Conservation (phyloP, 2,113 vertebrate species). For the Picathartes gymnocephalus region DNA sequence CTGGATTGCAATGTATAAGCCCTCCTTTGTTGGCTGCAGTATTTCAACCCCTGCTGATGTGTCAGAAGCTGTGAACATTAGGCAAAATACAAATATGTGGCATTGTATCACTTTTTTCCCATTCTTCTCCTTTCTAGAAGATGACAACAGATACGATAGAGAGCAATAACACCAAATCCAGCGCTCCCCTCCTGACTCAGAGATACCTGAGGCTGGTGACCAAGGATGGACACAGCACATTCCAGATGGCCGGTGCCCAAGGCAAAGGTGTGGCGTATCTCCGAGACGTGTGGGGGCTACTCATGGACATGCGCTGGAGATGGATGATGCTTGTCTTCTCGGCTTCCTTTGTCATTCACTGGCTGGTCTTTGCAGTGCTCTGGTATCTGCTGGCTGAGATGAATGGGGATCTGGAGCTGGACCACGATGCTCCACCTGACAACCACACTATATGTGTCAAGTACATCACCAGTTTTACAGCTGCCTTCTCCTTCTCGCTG, state of each 20-base stretch:
- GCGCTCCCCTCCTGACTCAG: conserved; percentile 78
- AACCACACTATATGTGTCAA: conserved; percentile 96
- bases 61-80: conserved; percentile 57
- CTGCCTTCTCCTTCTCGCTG: conserved; percentile 95
- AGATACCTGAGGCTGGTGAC: conserved; percentile 83
- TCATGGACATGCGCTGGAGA: conserved; percentile 94
- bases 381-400: conserved; percentile 95
- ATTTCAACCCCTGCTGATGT: conserved; percentile 59
- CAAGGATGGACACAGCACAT: conserved; percentile 89
- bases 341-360: conserved; percentile 90
- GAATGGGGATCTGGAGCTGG: conserved; percentile 92
- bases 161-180: conserved; percentile 77
- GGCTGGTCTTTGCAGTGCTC: conserved; percentile 94
- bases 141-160: conserved; percentile 62
- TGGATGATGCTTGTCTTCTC: conserved; percentile 96
- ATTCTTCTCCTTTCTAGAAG: conserved; percentile 34
- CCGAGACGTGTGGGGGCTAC: conserved; percentile 89
- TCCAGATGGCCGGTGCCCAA: conserved; percentile 69
- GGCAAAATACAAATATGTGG: neutral
- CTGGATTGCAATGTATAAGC: conserved; percentile 64
- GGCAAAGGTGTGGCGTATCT: conserved; percentile 78
- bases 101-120: neutral
- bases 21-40: conserved; percentile 57
- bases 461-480: conserved; percentile 93
- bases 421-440: conserved; percentile 87